phyloP scores from a whole-genome alignment of 2,113 vertebrate species.

The Dipodomys spectabilis region DNA sequence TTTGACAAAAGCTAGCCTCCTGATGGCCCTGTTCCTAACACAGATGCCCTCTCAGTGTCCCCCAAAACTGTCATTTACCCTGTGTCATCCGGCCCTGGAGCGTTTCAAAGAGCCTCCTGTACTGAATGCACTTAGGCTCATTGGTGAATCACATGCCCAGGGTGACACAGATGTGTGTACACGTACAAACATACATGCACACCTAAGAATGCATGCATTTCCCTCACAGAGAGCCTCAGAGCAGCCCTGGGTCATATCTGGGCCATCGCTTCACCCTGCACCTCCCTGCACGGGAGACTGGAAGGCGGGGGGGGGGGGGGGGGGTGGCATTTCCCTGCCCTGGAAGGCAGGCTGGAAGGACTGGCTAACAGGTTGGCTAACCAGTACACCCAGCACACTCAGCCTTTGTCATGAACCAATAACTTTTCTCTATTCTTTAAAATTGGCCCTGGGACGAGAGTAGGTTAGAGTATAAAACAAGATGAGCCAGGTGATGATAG shows the following conservation, averaged over 20 bases:
- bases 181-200: no score
- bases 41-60: not conserved
- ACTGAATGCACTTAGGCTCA: not conserved
- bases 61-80: not conserved
- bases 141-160: not conserved
- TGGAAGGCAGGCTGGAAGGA: not conserved
- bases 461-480: not conserved
- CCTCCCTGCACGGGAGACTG: not conserved
- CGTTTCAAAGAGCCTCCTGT: not conserved
- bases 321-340: not conserved
- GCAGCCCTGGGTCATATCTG: not conserved
- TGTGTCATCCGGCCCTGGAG: no score
- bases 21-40: not conserved
- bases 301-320: not conserved
- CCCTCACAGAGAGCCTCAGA: not conserved
- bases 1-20: not conserved
- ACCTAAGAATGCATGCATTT: no score
- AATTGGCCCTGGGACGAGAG: not conserved
- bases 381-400: not conserved
- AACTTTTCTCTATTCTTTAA: conserved; percentile 18
- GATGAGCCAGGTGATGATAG: not conserved
- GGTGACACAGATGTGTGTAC: no score
- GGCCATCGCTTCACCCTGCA: not conserved
- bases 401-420: not conserved
- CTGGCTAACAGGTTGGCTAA: not conserved